Percentiles rank a stretch among this genome's conserved stretches.
These are phyloP conservation scores for Acanthiza pusilla DNA, from an alignment of 2,797 vertebrate species.

Conservation along the genomic window DNA sequence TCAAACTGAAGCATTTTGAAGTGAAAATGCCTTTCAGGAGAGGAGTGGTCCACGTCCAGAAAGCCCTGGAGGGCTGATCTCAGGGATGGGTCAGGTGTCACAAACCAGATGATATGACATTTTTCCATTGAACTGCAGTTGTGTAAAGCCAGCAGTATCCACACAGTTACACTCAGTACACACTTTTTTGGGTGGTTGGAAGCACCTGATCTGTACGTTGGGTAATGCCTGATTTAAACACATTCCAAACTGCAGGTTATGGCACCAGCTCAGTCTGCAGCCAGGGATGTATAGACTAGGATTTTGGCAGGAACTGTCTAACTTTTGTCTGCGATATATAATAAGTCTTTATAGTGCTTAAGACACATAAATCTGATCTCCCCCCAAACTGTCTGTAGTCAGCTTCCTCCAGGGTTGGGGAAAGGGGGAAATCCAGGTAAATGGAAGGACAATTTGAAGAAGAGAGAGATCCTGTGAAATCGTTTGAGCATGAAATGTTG, in stretches of 20 bases:
- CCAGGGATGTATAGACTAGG: background rate
- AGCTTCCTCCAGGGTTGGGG: constrained; percentile 34
- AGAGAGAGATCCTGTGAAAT: constrained; percentile 37
- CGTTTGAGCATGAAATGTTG: constrained; percentile 56
- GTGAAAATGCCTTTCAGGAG: background rate
- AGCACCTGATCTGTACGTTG: constrained; percentile 39
- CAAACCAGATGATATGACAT: background rate
- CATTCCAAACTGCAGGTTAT: constrained; percentile 24
- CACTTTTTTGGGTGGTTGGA: background rate
- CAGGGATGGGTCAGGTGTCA: background rate
- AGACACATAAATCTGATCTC: constrained; percentile 56
- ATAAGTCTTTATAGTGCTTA: constrained; percentile 49
- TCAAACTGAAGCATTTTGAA: background rate
- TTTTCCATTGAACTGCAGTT: background rate
- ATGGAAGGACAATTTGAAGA: constrained; percentile 52
- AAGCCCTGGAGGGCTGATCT: background rate
- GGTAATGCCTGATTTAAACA: constrained; percentile 11
- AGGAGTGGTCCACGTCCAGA: background rate
- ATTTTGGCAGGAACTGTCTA: constrained; percentile 43
- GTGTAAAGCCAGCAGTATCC: background rate
- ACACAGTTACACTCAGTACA: background rate
- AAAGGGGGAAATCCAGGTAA: constrained; percentile 28
- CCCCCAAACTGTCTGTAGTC: constrained; percentile 31
- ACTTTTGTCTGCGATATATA: constrained; percentile 50
- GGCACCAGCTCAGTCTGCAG: constrained; percentile 1